These are phyloP conservation scores for Dufourea novaeangliae DNA, from an alignment of 1,140 invertebrate genomes.

Conservation along the genomic window DNA sequence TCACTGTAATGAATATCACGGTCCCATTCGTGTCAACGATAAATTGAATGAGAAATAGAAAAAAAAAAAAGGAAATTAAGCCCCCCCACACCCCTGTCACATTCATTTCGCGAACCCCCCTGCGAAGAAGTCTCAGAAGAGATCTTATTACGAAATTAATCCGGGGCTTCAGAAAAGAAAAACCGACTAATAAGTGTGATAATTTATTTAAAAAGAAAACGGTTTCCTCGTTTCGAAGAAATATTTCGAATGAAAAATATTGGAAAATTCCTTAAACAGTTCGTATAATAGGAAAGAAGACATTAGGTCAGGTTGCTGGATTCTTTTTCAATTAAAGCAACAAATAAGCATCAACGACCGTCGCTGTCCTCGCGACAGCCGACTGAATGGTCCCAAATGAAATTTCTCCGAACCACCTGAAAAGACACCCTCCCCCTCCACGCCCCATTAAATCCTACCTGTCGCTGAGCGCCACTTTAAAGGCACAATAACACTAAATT, in stretches of 20 bases:
- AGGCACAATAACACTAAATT: conserved; percentile 30
- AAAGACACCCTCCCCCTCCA: background rate
- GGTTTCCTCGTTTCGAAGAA: no score
- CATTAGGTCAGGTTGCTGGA: background rate
- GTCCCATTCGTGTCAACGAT: conserved; percentile 53
- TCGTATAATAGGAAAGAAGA: no score
- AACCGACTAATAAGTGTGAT: background rate
- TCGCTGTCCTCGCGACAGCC: background rate
- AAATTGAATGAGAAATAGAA: conserved; percentile 20
- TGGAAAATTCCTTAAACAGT: no score
- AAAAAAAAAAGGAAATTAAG: no score
- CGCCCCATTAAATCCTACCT: background rate
- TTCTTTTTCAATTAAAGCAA: background rate
- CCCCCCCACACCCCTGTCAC: background rate
- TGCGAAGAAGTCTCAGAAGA: background rate
- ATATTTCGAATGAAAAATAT: no score
- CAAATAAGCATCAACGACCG: background rate
- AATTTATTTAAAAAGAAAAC: no score
- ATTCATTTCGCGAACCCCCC: background rate
- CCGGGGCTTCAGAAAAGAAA: background rate
- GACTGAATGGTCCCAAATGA: background rate
- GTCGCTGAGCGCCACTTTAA: background rate
- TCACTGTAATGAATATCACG: conserved; percentile 66
- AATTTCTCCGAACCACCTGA: conserved; percentile 10
- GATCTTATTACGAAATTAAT: background rate